These are phyloP conservation scores for Nicator chloris DNA, from an alignment of 2,113 vertebrate species.

Conservation along the genomic window DNA sequence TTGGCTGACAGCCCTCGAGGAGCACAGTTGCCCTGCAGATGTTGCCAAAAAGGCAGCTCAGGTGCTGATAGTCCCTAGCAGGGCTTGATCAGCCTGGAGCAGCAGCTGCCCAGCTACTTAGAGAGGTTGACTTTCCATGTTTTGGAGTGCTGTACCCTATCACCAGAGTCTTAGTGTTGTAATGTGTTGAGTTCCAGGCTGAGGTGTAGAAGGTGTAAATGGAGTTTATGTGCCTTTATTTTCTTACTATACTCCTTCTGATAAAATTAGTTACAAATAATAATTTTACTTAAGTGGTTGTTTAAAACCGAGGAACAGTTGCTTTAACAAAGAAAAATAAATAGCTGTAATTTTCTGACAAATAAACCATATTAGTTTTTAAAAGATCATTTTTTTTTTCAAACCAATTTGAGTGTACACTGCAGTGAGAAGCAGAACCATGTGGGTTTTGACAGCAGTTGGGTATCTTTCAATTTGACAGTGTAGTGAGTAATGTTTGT, in stretches of 20 bases:
- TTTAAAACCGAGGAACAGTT: neutral
- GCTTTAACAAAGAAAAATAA: neutral
- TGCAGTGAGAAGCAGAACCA: neutral
- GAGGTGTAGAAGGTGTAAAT: neutral
- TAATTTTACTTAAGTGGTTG: neutral
- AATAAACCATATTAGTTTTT: neutral
- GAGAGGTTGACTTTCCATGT: fast-evolving
- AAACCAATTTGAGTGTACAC: neutral
- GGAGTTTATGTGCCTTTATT: neutral
- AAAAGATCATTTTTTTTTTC: neutral
- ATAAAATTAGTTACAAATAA: neutral
- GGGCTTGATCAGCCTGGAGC: neutral
- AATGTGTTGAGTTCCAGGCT: neutral
- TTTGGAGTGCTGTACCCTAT: neutral
- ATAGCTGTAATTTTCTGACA: neutral
- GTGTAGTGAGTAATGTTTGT: neutral
- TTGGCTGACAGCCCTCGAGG: neutral
- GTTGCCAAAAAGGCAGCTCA: neutral
- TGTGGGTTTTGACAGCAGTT: neutral
- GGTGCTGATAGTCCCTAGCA: neutral
- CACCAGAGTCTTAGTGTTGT: neutral
- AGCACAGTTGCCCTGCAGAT: neutral
- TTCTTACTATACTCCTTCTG: neutral
- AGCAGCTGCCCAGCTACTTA: neutral
- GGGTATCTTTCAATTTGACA: neutral